Evolutionary conservation across 2,888 invertebrate species (phyloP).

Genomic region (Cerceris rybyensis): DNA sequence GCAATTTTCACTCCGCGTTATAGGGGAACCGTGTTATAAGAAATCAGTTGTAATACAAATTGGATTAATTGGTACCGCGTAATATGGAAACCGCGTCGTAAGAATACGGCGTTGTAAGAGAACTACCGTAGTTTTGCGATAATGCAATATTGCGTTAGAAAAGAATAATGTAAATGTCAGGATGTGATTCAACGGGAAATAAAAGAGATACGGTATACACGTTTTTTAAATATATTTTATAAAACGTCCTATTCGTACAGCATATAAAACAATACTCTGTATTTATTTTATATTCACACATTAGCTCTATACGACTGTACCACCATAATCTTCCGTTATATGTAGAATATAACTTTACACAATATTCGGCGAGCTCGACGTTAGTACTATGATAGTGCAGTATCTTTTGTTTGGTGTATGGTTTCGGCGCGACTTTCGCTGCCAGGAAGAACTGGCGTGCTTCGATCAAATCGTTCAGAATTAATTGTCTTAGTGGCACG

Average conservation of each 20-base stretch:
- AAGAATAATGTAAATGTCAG: neutral
- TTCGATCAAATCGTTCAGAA: constrained; percentile 62
- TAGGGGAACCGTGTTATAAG: too few relatives aligned
- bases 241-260: constrained; percentile 82
- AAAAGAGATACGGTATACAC: constrained; percentile 38
- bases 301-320: constrained; percentile 80
- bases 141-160: neutral
- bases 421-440: constrained; percentile 29
- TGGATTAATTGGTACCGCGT: too few relatives aligned
- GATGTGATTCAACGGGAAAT: constrained; percentile 33
- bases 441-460: too few relatives aligned
- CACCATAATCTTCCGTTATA: constrained; percentile 70
- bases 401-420: constrained; percentile 68
- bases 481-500: constrained; percentile 67
- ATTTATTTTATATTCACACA: constrained; percentile 81
- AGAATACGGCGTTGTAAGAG: too few relatives aligned
- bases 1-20: too few relatives aligned
- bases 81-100: too few relatives aligned
- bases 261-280: constrained; percentile 82
- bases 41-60: too few relatives aligned
- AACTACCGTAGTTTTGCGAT: too few relatives aligned
- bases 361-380: constrained; percentile 78
- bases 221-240: constrained; percentile 81
- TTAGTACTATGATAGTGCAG: constrained; percentile 71
- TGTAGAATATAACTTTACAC: constrained; percentile 71